Conservation (phyloP, 2,888 invertebrate species). For the Drosophila anceps region DNA sequence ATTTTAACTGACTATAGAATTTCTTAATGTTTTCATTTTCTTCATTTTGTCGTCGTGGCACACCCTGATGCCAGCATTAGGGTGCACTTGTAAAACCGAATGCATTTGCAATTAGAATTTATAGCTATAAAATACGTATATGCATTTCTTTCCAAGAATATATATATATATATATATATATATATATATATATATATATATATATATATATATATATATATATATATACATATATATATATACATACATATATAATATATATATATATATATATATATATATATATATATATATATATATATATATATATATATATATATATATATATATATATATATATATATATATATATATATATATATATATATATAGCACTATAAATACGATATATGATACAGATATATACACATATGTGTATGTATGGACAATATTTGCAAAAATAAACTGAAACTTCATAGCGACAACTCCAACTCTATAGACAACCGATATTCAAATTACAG, state of each 20-base stretch:
- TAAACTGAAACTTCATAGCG: constrained; percentile 13
- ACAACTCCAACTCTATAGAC: constrained; percentile 10
- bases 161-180: constrained; percentile 20
- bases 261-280: constrained; percentile 49
- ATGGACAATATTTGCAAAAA: constrained; percentile 65
- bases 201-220: constrained; percentile 54
- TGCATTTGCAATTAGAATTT: constrained; percentile 80
- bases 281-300: constrained; percentile 35
- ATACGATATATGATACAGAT: constrained; percentile 15
- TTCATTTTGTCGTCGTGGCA: constrained; percentile 9
- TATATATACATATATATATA: constrained; percentile 32
- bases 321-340: constrained; percentile 55
- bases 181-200: constrained; percentile 22
- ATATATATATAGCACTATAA: constrained; percentile 30
- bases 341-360: constrained; percentile 30
- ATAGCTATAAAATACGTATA: constrained; percentile 66
- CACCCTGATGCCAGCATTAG: constrained; percentile 25
- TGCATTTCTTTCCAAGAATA: constrained; percentile 46
- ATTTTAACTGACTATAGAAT: constrained; percentile 32
- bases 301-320: constrained; percentile 25
- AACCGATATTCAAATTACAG: constrained; percentile 49
- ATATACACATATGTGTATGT: constrained; percentile 54
- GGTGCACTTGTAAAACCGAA: constrained; percentile 55
- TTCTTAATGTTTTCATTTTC: neutral
- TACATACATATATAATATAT: constrained; percentile 10